Percentiles rank a stretch among this genome's conserved stretches.
Conservation (phyloP, 2,888 invertebrate genomes). For the Scaptomyza caliginosa region DNA sequence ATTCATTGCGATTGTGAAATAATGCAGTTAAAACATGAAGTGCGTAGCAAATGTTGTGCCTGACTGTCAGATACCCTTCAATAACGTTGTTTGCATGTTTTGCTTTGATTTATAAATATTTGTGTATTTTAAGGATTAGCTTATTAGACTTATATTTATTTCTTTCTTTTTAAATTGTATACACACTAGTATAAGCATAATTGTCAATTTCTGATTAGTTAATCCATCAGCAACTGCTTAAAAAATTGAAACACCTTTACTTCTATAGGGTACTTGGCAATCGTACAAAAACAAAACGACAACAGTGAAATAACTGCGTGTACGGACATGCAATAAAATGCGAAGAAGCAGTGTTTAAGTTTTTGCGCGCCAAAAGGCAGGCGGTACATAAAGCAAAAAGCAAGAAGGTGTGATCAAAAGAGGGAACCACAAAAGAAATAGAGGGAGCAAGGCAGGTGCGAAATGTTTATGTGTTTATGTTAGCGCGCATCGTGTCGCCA, state of each 20-base stretch:
- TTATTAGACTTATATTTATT: too few species aligned
- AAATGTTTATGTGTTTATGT: conserved; percentile 72
- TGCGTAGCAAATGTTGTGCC: not conserved
- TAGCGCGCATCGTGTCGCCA: conserved; percentile 69
- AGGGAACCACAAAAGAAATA: not conserved
- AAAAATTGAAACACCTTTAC: not conserved
- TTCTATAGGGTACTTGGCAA: conserved; percentile 17
- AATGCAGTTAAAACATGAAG: not conserved
- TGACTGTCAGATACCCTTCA: not conserved
- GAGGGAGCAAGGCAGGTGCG: conserved; percentile 20
- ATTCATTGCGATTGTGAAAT: conserved; percentile 21
- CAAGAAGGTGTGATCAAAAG: conserved; percentile 4
- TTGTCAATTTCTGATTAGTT: too few species aligned
- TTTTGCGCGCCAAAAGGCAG: conserved; percentile 76
- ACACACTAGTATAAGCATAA: too few species aligned
- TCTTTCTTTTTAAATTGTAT: too few species aligned
- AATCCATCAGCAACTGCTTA: not conserved
- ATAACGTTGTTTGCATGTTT: too few species aligned
- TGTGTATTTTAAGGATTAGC: not conserved
- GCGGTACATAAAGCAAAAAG: conserved; percentile 38
- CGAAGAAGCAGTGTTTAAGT: conserved; percentile 47
- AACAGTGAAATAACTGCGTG: conserved; percentile 28
- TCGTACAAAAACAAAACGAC: conserved; percentile 7
- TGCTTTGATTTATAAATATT: not conserved
- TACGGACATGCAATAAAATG: conserved; percentile 69